Base-by-base conservation (phyloP, 92 coral and sea anemone genomes). In the Paragorgia papillata region DNA sequence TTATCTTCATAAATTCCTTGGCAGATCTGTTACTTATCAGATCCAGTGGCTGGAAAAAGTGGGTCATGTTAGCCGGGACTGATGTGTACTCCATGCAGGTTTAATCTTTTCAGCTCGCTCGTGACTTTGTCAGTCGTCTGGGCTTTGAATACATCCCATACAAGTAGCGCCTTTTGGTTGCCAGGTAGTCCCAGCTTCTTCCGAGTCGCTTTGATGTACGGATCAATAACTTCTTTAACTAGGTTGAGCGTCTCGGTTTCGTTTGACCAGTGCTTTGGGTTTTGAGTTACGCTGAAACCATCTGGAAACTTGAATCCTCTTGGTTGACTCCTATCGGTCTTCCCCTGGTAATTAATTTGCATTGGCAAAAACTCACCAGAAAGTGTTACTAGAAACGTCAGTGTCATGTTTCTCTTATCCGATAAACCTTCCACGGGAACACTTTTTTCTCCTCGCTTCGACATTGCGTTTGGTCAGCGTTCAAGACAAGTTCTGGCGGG, bases 111-210 rank as follows among this genome's bases (percentile, higher is more conserved):
- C 71, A 80, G 58, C 61, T 85, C 80, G 43, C 53, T 40, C 85
- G 64, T 59, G 60, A 85, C 85, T 27, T 80, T 85, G 35, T 65
- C 82, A n/a, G 86, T 81, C 49, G 79, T 81, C 44, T 81, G 77
- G 60, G 82, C 86, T 60, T 59, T 81, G 34, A 80, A 85, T 18
- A 74, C 89, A 80, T 80, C 89, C 81, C 87, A 77, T 69, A 86
- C 66, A 60, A 82, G 82, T 43, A 86, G 59, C 62, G 75, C 90
- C 53, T 76, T 86, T 75, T 82, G 80, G 86, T 76, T 77, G 81
- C 79, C 80, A 80, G 68, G n/a, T n/a, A n/a, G n/a, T n/a, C n/a
- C n/a, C n/a, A n/a, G n/a, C n/a, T n/a, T n/a, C n/a, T n/a, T n/a
- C n/a, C n/a, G n/a, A n/a, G 67, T 63, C 80, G 81, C 60, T 69